These are phyloP conservation scores for Ellobius talpinus DNA, from an alignment of 2,113 vertebrate genomes.

Conservation along the genomic window DNA sequence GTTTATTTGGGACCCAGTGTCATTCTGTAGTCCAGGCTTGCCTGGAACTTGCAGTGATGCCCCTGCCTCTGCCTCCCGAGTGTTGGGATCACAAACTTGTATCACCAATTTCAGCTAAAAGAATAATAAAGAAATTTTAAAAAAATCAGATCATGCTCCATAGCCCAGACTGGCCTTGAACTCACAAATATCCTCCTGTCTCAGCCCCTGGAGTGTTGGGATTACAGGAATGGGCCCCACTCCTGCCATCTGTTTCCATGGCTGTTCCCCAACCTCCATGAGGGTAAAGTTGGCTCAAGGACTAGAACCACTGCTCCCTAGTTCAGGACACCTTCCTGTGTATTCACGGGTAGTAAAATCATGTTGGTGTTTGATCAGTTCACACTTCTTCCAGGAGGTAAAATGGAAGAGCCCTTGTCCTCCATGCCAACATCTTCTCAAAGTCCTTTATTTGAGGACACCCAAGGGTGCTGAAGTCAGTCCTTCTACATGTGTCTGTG, in stretches of 20 bases:
- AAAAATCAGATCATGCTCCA: not conserved
- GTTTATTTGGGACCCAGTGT: not conserved
- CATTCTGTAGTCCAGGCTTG: not conserved
- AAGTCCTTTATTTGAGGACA: not conserved
- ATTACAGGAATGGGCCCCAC: not conserved
- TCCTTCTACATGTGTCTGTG: not conserved
- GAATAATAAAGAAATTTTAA: not conserved
- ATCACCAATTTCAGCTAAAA: not conserved
- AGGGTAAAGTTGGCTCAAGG: fast-evolving
- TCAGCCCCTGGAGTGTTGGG: not conserved
- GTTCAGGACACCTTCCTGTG: not conserved
- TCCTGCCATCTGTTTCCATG: not conserved
- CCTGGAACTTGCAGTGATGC: not conserved
- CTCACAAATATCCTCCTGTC: not conserved
- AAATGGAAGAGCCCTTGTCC: not conserved
- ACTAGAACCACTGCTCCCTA: not conserved
- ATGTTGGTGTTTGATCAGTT: not conserved
- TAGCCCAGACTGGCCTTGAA: not conserved
- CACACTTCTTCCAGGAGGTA: conserved; percentile 46
- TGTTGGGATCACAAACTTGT: not conserved
- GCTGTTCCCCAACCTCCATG: not conserved
- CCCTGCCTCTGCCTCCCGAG: not conserved
- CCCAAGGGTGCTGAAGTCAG: not conserved
- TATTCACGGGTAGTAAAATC: not conserved
- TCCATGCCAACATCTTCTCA: not conserved